Conservation (phyloP, 1,140 invertebrate species). For the Pogonognathellus flavescens region DNA sequence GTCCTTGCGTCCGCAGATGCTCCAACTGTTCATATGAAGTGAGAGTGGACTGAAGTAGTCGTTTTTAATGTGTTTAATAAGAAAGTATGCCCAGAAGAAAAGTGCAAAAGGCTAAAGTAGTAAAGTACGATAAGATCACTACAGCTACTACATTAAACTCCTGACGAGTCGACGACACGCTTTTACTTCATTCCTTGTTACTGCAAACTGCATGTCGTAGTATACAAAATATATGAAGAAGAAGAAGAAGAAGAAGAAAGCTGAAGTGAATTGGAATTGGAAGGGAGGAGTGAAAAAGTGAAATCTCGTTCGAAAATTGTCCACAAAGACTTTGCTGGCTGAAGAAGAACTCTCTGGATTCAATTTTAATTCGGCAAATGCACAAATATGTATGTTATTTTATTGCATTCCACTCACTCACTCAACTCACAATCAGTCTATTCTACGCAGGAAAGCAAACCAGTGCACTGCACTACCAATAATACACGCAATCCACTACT, state of each 20-base stretch:
- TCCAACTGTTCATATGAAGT: background rate
- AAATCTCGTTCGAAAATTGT: conserved; percentile 5
- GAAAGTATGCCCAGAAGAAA: conserved; percentile 44
- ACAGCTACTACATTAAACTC: conserved; percentile 14
- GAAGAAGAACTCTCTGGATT: conserved; percentile 8
- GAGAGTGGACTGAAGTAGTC: background rate
- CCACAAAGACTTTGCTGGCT: background rate
- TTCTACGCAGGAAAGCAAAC: no score
- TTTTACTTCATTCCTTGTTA: background rate
- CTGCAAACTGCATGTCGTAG: background rate
- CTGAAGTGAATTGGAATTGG: background rate
- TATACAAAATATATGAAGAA: background rate
- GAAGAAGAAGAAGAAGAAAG: background rate
- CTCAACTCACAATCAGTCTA: no score
- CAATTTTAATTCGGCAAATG: conserved; percentile 66
- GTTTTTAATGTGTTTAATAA: conserved; percentile 18
- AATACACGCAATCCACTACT: no score
- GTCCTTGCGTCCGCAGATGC: background rate
- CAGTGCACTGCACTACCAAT: no score
- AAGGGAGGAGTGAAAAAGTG: background rate
- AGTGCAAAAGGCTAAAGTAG: conserved; percentile 34
- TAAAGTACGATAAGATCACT: conserved; percentile 17
- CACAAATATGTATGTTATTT: conserved; percentile 58
- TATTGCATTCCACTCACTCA: conserved; percentile 14
- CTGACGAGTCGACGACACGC: background rate